Percentiles rank a stretch among this genome's conserved stretches.
Evolutionary conservation across 2,797 vertebrate species (phyloP).

Genomic region (Pseudotriccus pelzelni): DNA sequence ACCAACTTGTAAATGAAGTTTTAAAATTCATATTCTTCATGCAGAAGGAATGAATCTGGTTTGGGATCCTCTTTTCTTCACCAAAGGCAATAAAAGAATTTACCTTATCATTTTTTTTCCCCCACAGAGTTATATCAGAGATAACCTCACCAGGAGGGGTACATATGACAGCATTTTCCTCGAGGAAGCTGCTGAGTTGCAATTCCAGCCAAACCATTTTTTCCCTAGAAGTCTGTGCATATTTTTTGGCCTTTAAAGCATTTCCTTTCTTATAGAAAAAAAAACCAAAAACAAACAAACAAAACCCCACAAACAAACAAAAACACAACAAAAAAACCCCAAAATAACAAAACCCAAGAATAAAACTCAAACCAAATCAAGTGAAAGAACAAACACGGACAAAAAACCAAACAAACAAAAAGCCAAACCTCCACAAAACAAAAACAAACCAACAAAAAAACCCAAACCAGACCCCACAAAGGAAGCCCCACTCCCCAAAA

Average conservation of each 20-base stretch:
- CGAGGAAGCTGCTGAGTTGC: background rate
- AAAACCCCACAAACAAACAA: too few relatives aligned
- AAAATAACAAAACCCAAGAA: background rate
- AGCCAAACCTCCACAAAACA: too few relatives aligned
- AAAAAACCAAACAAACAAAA: too few relatives aligned
- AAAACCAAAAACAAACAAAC: too few relatives aligned
- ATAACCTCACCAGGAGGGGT: background rate
- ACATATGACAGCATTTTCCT: background rate
- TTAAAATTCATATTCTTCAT: background rate
- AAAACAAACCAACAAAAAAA: too few relatives aligned
- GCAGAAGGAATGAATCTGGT: background rate
- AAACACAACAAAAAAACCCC: too few relatives aligned
- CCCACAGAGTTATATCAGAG: background rate
- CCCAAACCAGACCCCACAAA: too few relatives aligned
- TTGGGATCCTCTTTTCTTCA: background rate
- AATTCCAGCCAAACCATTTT: background rate
- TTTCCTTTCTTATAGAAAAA: background rate
- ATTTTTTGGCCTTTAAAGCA: background rate
- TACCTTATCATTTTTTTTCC: accelerated
- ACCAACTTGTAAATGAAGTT: background rate
- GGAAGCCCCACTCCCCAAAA: accelerated
- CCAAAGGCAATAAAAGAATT: background rate
- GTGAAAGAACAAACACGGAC: background rate
- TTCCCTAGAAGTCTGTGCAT: background rate
- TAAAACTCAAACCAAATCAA: background rate